Evolutionary conservation across 1,140 invertebrate genomes (phyloP).

Genomic region (Hermetia illucens): DNA sequence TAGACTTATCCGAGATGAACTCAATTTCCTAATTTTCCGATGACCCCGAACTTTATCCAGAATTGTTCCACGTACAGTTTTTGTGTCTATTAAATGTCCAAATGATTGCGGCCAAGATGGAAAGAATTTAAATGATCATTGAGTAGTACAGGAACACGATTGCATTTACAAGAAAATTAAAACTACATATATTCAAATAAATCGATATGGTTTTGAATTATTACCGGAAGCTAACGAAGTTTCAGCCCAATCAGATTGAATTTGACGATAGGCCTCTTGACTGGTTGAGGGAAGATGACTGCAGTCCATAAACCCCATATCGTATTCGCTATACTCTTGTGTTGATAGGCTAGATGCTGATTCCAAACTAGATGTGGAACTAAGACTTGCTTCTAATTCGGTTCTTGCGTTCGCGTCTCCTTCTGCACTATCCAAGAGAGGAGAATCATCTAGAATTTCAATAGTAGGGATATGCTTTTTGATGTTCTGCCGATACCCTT

Average conservation of each 20-base stretch:
- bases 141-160: background rate
- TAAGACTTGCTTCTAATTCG: background rate
- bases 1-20: background rate
- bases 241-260: no score
- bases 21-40: background rate
- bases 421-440: constrained; percentile 8
- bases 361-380: background rate
- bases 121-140: background rate
- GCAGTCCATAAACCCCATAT: background rate
- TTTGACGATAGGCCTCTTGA: no score
- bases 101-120: background rate
- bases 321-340: background rate
- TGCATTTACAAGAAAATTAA: background rate
- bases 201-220: no score
- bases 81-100: background rate
- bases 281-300: background rate
- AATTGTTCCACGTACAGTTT: background rate
- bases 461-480: constrained; percentile 28
- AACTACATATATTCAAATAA: background rate
- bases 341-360: background rate
- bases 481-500: constrained; percentile 26
- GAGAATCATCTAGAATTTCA: constrained; percentile 26
- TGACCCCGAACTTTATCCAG: background rate
- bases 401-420: background rate
- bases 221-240: no score